Evolutionary conservation across 2,797 vertebrate species (phyloP).

Genomic region (Amblyraja radiata): DNA sequence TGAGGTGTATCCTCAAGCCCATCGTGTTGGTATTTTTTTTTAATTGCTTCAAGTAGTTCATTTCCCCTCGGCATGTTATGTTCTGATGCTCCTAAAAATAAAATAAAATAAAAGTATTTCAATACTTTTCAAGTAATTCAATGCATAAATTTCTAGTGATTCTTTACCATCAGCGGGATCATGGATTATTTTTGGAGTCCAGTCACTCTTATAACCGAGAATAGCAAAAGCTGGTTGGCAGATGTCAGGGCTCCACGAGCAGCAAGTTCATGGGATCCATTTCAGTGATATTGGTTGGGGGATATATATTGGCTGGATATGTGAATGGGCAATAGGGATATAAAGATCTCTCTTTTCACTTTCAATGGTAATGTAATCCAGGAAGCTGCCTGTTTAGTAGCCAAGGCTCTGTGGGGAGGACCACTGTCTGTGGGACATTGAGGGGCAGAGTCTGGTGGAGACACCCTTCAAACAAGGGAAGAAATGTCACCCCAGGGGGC

Average conservation of each 20-base stretch:
- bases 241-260: neutral
- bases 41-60: neutral
- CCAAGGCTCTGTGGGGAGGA: no score
- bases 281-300: neutral
- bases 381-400: neutral
- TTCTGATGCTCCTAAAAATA: neutral
- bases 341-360: neutral
- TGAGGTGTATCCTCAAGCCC: neutral
- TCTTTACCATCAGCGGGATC: no score
- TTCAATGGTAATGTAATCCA: neutral
- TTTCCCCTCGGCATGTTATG: neutral
- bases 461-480: no score
- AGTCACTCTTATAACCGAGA: neutral
- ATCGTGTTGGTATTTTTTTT: neutral
- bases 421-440: no score
- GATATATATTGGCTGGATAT: neutral
- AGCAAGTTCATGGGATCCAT: neutral
- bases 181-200: slow-evolving; percentile 10
- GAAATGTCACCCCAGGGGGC: no score
- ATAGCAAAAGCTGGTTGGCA: neutral
- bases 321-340: neutral
- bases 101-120: neutral
- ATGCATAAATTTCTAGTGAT: no score
- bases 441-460: no score
- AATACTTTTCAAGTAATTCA: no score